Evolutionary conservation across 2,113 vertebrate genomes (phyloP), one percentile per base, ranked within the genome.

Genomic region (Sinocyclocheilus grahami): DNA sequence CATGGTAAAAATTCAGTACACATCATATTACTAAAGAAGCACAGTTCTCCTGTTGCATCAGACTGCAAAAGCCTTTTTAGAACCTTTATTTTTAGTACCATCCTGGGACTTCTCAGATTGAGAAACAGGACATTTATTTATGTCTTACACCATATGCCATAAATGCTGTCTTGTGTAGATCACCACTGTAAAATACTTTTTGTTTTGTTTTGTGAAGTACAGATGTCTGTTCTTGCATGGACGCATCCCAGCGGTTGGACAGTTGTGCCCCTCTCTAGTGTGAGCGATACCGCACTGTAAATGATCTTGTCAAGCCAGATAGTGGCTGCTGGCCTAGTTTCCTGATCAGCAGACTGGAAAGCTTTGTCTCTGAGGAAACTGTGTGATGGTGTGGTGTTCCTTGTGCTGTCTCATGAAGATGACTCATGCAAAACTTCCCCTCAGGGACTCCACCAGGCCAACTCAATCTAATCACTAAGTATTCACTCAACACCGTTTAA

Each of bases 331-430:
- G 80, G 77, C 84, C 62, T 60, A 75, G 53, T 84, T 88, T 84
- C 22, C n/a, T 80, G 83, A 80, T 84, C 63, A 81, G 67, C 37
- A 67, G 82, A 67, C 42, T 76, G 67, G 78, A 86, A 76, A 87
- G 67, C 12, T 63, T 80, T 69, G 39, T 84, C 76, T 84, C 78
- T 78, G 71, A 83, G 62, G 60, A 78, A 83, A 67, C 72, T 37
- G 62, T 78, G 60, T 79, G 53, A 75, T 75, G 22, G 74, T 74
- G 53, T 60, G 48, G 30, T 78, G 42, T 77, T 55, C 67, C 51
- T 37, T 27, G 48, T 78, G 18, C 84, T n/a, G 63, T 82, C 37
- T 82, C 37, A 75, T 88, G 78, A 51, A 82, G 62, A 46, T 85
- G 84, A 85, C 10, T 78, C 74, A 86, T 65, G 63, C 77, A 71